Evolutionary conservation across 2,888 invertebrate genomes (phyloP).

Genomic region (Aphrophora alni): DNA sequence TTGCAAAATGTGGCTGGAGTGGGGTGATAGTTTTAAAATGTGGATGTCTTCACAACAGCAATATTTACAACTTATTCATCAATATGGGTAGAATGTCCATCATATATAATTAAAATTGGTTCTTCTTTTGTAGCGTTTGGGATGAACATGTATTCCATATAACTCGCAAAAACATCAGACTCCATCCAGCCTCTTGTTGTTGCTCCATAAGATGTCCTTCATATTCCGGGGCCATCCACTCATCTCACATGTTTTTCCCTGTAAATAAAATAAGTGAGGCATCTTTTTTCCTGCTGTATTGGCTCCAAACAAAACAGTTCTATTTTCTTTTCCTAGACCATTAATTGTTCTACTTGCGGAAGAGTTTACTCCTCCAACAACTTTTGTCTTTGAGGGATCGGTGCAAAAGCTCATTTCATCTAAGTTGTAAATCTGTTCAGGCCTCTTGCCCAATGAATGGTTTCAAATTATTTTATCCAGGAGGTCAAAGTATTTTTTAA

Average conservation of each 20-base stretch:
- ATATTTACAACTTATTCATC: background rate
- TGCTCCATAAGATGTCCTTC: background rate
- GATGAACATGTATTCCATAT: background rate
- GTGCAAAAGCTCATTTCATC: conserved; percentile 49
- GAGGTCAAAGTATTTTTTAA: conserved; percentile 52
- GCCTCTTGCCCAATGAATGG: conserved; percentile 49
- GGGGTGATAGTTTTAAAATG: background rate
- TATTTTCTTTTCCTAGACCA: conserved; percentile 24
- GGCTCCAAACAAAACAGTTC: conserved; percentile 15
- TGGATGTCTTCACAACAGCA: background rate
- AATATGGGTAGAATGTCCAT: background rate
- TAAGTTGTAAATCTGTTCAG: conserved; percentile 50
- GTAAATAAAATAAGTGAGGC: conserved; percentile 54
- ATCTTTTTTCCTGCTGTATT: conserved; percentile 50
- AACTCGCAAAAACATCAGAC: background rate
- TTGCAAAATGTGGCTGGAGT: background rate
- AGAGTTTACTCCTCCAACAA: conserved; percentile 38
- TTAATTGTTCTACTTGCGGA: conserved; percentile 23
- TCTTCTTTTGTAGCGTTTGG: no score
- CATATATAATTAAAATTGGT: background rate
- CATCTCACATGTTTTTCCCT: conserved; percentile 55
- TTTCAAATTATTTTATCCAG: conserved; percentile 43
- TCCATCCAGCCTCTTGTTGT: background rate
- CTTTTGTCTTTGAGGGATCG: conserved; percentile 47
- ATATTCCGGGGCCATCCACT: conserved; percentile 48